These are phyloP conservation scores for Catamblyrhynchus diadema DNA, from an alignment of 2,797 vertebrate species.

Conservation along the genomic window DNA sequence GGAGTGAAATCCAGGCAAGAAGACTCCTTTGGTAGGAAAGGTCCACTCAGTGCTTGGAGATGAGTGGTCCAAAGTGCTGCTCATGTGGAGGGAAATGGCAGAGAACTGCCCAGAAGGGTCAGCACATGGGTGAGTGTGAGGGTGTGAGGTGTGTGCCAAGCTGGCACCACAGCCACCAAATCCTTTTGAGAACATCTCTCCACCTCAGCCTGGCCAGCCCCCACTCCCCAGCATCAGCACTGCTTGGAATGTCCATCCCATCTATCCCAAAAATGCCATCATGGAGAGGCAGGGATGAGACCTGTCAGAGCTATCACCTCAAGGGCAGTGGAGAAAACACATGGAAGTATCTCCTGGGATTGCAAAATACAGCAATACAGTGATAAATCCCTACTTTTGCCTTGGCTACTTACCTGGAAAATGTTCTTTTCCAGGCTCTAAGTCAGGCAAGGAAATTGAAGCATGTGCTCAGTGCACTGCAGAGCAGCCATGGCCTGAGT, in stretches of 20 bases:
- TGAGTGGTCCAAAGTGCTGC: neutral
- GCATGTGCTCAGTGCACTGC: neutral
- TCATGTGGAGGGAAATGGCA: neutral
- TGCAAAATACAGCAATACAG: neutral
- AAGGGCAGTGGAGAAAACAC: neutral
- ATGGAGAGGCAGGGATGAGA: neutral
- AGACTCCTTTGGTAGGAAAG: neutral
- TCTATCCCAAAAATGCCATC: neutral
- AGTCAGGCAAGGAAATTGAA: neutral
- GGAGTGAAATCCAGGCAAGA: neutral
- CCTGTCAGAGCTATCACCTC: accelerated
- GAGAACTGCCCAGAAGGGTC: neutral
- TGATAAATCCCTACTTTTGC: neutral
- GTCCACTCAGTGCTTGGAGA: neutral
- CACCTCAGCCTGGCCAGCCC: neutral
- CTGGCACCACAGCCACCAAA: neutral
- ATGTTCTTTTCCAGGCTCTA: neutral
- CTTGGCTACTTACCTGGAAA: neutral
- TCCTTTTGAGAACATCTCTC: accelerated
- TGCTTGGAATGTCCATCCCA: neutral
- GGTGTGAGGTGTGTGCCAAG: neutral
- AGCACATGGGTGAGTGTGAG: neutral
- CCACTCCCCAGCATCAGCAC: neutral
- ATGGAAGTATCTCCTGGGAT: accelerated
- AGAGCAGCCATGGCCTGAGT: neutral